Conservation (phyloP, 2,888 invertebrate genomes). For the Ichneumon xanthorius region DNA sequence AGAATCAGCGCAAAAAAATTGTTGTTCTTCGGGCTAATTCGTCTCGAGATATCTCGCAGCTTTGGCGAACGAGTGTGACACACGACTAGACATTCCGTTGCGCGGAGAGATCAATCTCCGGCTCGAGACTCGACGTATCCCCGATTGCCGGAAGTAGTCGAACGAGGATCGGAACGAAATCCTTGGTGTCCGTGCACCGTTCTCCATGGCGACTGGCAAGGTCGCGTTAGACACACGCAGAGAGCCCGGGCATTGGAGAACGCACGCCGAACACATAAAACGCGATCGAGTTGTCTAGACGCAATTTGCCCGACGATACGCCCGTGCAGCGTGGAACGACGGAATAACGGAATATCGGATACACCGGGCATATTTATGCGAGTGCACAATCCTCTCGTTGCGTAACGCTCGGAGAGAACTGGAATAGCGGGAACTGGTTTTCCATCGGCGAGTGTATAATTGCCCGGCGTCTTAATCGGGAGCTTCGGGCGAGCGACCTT, state of each 20-base stretch:
- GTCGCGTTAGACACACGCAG: conserved; percentile 10
- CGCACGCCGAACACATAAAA: not conserved
- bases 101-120: not conserved
- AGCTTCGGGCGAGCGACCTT: conserved; percentile 62
- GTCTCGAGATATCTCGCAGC: not conserved
- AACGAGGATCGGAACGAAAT: not conserved
- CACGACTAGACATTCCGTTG: not conserved
- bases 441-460: conserved; percentile 75
- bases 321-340: conserved; percentile 14
- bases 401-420: conserved; percentile 78
- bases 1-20: too few relatives aligned
- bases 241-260: not conserved
- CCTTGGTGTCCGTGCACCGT: conserved; percentile 9
- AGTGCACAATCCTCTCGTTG: conserved; percentile 77
- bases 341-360: conserved; percentile 74
- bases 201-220: conserved; percentile 5
- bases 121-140: not conserved
- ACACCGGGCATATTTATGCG: conserved; percentile 75
- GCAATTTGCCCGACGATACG: conserved; percentile 1
- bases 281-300: conserved; percentile 4
- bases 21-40: not conserved
- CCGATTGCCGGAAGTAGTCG: not conserved
- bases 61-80: not conserved
- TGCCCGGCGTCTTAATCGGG: conserved; percentile 77
- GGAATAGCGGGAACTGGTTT: conserved; percentile 83